phyloP scores from a whole-genome alignment of 2,797 vertebrate genomes.

The Meriones psammophilus region DNA sequence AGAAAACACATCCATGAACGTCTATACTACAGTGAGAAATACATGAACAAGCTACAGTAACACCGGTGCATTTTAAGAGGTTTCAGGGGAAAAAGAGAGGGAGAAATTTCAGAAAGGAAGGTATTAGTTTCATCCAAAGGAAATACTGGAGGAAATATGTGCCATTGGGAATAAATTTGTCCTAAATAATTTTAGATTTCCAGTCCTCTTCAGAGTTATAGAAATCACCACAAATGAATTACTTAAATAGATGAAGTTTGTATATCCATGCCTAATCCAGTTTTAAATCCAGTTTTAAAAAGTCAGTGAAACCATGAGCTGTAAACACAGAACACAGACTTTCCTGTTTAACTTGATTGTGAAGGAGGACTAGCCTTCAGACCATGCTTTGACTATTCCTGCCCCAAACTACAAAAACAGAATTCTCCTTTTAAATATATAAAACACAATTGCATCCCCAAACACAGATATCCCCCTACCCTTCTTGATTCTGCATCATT shows the following conservation, averaged over 20 bases:
- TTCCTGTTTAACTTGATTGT: background rate
- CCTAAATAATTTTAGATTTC: conserved; percentile 54
- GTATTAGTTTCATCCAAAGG: background rate
- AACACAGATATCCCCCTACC: conserved; percentile 87
- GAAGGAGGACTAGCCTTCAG: background rate
- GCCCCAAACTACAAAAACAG: background rate
- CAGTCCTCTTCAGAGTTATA: background rate
- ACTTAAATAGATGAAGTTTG: conserved; percentile 7
- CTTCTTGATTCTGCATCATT: conserved; percentile 91
- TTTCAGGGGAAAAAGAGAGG: background rate
- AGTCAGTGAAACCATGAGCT: conserved; percentile 45
- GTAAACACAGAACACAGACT: background rate
- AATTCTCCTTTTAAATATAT: conserved; percentile 38
- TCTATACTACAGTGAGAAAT: background rate
- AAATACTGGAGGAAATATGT: conserved; percentile 23
- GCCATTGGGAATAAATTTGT: conserved; percentile 39
- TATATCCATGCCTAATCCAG: background rate
- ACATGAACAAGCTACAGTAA: background rate
- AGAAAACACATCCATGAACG: conserved; percentile 63
- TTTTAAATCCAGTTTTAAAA: conserved; percentile 36
- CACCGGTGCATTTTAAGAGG: conserved; percentile 16
- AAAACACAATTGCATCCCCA: conserved; percentile 22
- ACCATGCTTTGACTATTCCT: background rate
- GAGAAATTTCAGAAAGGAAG: conserved; percentile 29
- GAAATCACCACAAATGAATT: conserved; percentile 38